phyloP scores from a whole-genome alignment of 2,113 vertebrate genomes.

The Limanda limanda region DNA sequence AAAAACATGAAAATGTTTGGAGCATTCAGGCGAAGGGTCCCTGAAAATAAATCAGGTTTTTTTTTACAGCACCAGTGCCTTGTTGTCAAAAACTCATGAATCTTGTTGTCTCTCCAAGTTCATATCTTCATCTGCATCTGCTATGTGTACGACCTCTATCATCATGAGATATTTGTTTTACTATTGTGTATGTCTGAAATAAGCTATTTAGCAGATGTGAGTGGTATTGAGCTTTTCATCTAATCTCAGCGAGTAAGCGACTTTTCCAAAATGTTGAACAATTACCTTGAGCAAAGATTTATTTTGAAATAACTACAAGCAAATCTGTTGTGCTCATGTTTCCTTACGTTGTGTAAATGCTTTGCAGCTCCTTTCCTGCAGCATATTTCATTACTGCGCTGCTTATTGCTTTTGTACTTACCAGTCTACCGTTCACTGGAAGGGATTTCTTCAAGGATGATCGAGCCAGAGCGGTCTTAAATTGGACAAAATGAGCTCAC shows the following conservation, averaged over 20 bases:
- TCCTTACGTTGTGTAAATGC: slow-evolving; percentile 7
- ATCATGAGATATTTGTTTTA: too few relatives aligned
- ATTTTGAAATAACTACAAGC: slow-evolving; percentile 3
- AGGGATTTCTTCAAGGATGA: slow-evolving; percentile 1
- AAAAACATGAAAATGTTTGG: too few relatives aligned
- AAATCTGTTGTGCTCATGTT: slow-evolving; percentile 32
- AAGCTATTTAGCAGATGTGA: neutral
- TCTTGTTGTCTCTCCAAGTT: too few relatives aligned
- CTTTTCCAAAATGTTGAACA: neutral
- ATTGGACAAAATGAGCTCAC: slow-evolving; percentile 25
- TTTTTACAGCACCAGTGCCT: too few relatives aligned
- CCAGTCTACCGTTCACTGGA: neutral
- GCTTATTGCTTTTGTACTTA: neutral
- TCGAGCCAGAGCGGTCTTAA: slow-evolving; percentile 24
- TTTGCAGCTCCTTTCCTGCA: neutral
- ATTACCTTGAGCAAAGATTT: neutral
- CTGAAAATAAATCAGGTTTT: too few relatives aligned
- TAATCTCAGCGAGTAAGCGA: neutral
- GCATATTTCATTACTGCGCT: neutral
- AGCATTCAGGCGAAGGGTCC: too few relatives aligned
- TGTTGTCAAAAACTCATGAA: too few relatives aligned
- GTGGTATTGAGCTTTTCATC: neutral
- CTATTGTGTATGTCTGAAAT: too few relatives aligned
- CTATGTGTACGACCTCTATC: too few relatives aligned
- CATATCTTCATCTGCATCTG: too few relatives aligned